These are phyloP conservation scores for Pyrrhosoma nymphula DNA, from an alignment of 2,888 invertebrate species.

Conservation along the genomic window DNA sequence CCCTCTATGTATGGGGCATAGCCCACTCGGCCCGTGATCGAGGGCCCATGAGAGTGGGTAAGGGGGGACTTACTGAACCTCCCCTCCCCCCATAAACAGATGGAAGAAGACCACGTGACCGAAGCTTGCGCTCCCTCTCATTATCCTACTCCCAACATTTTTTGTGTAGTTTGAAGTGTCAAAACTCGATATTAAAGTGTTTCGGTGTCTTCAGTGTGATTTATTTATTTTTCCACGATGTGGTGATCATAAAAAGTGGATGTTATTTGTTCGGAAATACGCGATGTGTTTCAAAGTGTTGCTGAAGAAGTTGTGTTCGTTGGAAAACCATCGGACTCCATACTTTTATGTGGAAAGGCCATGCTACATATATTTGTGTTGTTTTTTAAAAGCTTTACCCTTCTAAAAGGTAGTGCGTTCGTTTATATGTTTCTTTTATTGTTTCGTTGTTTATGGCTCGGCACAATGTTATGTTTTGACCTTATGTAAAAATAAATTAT, in stretches of 20 bases:
- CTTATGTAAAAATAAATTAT: conserved; percentile 60
- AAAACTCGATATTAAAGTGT: conserved; percentile 11
- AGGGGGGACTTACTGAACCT: neutral
- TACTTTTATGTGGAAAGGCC: neutral
- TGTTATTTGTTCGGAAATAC: neutral
- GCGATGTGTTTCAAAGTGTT: neutral
- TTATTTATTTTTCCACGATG: conserved; percentile 21
- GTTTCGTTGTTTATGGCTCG: conserved; percentile 57
- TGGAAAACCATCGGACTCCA: neutral
- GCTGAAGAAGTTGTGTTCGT: neutral
- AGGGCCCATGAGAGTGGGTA: neutral
- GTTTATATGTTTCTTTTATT: conserved; percentile 38
- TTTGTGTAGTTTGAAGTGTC: neutral
- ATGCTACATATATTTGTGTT: neutral
- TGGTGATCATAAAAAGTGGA: neutral
- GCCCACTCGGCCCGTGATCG: conserved; percentile 13
- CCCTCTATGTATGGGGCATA: neutral
- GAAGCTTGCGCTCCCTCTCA: neutral
- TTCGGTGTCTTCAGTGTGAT: neutral
- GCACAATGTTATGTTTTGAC: conserved; percentile 62
- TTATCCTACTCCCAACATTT: neutral
- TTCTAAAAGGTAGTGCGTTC: conserved; percentile 39
- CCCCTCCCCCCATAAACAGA: no score
- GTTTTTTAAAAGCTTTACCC: neutral
- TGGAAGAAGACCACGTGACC: neutral